Percentiles rank a stretch among this genome's conserved stretches.
These are phyloP conservation scores for Desoria tigrina DNA, from an alignment of 2,888 invertebrate species.

Conservation along the genomic window DNA sequence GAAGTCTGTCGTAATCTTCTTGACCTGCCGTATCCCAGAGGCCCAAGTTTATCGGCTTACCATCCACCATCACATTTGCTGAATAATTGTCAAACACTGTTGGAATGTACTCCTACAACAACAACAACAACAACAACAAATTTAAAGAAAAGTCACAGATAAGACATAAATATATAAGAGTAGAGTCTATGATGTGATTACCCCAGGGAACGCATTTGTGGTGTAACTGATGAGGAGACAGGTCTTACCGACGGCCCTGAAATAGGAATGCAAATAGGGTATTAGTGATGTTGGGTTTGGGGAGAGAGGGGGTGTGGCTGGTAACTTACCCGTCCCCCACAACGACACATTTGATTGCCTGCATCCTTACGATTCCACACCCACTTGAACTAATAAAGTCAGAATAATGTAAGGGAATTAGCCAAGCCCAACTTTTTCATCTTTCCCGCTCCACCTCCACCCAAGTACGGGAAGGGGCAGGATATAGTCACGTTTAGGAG, in stretches of 20 bases:
- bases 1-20: slow-evolving; percentile 69
- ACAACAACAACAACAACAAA: slow-evolving; percentile 3
- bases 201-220: slow-evolving; percentile 99
- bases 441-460: slow-evolving; percentile 41
- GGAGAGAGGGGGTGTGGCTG: slow-evolving; percentile 11
- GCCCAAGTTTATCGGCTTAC: slow-evolving; percentile 95
- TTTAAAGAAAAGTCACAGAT: no score
- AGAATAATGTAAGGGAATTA: slow-evolving; percentile 9
- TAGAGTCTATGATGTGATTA: no score
- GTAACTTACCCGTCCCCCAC: slow-evolving; percentile 91
- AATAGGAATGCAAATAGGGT: slow-evolving; percentile 55
- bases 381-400: no score
- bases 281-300: no score
- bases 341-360: slow-evolving; percentile 99
- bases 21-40: slow-evolving; percentile 77
- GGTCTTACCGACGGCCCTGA: slow-evolving; percentile 98
- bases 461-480: no score
- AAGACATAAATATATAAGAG: not conserved
- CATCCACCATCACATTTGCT: slow-evolving; percentile 99
- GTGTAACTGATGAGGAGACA: slow-evolving; percentile 98
- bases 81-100: slow-evolving; percentile 82
- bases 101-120: slow-evolving; percentile 47
- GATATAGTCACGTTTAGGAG: no score
- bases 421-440: slow-evolving; percentile 49
- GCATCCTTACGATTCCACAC: slow-evolving; percentile 66